Evolutionary conservation across 2,113 vertebrate species (phyloP), one percentile per base, ranked within the genome.

Genomic region (Zonotrichia leucophrys): DNA sequence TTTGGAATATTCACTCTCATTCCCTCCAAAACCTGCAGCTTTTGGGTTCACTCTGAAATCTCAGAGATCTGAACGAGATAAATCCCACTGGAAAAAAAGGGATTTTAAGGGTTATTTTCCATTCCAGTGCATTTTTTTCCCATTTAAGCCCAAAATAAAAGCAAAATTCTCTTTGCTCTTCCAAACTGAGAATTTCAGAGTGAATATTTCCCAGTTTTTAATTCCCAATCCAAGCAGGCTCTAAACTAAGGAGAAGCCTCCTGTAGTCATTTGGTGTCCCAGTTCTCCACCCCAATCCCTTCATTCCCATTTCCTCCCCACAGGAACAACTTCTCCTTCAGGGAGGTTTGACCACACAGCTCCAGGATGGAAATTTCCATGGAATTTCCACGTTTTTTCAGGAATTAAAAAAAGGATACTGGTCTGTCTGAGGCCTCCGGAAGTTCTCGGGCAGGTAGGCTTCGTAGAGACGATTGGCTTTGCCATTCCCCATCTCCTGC

Each of bases 401-500:
- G 44, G 44, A 46, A 46, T 10, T 18, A 31, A 11, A 94, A 94
- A 94, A 96, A 98, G 53, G 53, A 98, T 99, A 96, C 98, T 99
- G 99, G 95, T 99, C 99, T 39, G 98, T 99, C 64, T 99, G 99
- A 18, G 99, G 99, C 28, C 99, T 97, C 84, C 99, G 98, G 97
- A 99, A 99, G 95, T 98, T 99, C 96, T 99, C 98, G 2, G 99
- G 99, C 96, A 99, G 97, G 95, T 99, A 99, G 50, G 99, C 99
- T 97, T 99, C 99, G 4, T 99, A 99, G 9, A 99, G 98, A 62
- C 99, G 98, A 41, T 98, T 99, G 86, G 99, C 99, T 96, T 99
- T 99, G 69, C 98, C 98, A 2, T 99, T 99, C 46, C 99, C 99
- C 99, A 99, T 99, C 97, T 99, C 99, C 93, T 99, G 99, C 95